phyloP scores from a whole-genome alignment of 1,140 invertebrate species.

The Drosophila sp. region DNA sequence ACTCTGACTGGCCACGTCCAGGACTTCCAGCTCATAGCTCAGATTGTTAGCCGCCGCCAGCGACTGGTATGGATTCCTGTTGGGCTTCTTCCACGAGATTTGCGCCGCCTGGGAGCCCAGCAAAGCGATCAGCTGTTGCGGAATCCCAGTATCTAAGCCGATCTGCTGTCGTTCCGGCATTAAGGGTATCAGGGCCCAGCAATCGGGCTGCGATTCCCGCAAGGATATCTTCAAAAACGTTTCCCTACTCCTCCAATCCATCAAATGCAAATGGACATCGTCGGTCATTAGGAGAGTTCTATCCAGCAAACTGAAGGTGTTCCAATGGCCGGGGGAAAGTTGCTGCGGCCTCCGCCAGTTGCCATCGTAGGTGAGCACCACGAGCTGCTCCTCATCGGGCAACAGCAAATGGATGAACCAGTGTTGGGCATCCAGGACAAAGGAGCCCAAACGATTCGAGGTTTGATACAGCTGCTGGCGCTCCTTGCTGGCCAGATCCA shows the following conservation, averaged over 20 bases:
- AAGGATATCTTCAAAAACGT: constrained; percentile 83
- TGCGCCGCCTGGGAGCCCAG: constrained; percentile 89
- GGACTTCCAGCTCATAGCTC: constrained; percentile 91
- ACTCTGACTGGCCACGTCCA: constrained; percentile 84
- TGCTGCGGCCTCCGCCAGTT: background rate
- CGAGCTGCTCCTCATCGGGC: constrained; percentile 90
- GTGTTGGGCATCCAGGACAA: constrained; percentile 90
- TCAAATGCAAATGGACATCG: constrained; percentile 88
- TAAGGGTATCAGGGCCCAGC: constrained; percentile 36
- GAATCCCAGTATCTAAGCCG: constrained; percentile 90
- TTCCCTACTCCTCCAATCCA: constrained; percentile 87
- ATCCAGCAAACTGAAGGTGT: constrained; percentile 37
- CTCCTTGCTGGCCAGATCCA: constrained; percentile 86
- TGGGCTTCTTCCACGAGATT: constrained; percentile 91
- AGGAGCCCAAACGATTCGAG: constrained; percentile 84
- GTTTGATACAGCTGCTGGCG: constrained; percentile 21
- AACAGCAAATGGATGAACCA: constrained; percentile 89
- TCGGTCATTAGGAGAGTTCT: constrained; percentile 3
- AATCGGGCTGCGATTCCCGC: constrained; percentile 62
- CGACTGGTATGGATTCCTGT: constrained; percentile 90
- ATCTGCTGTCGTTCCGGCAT: constrained; percentile 86
- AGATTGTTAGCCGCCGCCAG: constrained; percentile 93
- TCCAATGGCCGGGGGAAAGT: constrained; percentile 17
- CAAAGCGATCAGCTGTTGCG: constrained; percentile 90
- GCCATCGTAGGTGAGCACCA: constrained; percentile 89